A percentile compares a stretch with the other conserved stretches of the same genome.
These are phyloP conservation scores for Montifringilla adamsi DNA, from an alignment of 2,113 vertebrate genomes.

Conservation along the genomic window DNA sequence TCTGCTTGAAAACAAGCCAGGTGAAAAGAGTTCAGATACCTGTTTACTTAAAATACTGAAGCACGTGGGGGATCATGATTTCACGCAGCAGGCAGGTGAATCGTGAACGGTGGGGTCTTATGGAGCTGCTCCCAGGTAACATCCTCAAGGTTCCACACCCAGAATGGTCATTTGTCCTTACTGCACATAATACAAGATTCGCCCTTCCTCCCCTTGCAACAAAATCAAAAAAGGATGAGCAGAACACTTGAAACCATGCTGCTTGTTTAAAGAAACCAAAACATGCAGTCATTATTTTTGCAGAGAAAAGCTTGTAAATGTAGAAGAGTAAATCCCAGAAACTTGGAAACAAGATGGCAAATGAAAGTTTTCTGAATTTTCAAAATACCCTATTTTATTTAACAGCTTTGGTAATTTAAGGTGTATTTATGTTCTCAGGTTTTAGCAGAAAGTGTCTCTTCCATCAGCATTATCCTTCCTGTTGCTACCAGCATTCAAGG, in stretches of 20 bases:
- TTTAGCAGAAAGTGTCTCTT: not conserved
- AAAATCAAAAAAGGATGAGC: not conserved
- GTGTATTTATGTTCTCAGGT: not conserved
- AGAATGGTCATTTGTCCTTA: not conserved
- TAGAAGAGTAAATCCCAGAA: not conserved
- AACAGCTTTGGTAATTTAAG: not conserved
- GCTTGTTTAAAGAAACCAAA: not conserved
- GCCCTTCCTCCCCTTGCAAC: not conserved
- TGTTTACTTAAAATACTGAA: not conserved
- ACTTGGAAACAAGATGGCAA: not conserved
- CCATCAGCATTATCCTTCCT: not conserved
- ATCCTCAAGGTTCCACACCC: not conserved
- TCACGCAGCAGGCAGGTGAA: not conserved
- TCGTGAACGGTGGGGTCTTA: not conserved
- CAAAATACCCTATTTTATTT: not conserved
- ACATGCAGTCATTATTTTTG: not conserved
- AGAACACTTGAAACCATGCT: not conserved
- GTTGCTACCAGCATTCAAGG: not conserved
- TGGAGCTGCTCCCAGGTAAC: not conserved
- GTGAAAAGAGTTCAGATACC: not conserved
- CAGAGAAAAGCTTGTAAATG: not conserved
- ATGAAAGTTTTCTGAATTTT: not conserved
- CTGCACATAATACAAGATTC: fast-evolving
- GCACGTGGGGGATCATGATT: not conserved
- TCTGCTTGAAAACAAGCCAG: not conserved